Conservation (phyloP, 1,140 invertebrate species). For the Dufourea novaeangliae region DNA sequence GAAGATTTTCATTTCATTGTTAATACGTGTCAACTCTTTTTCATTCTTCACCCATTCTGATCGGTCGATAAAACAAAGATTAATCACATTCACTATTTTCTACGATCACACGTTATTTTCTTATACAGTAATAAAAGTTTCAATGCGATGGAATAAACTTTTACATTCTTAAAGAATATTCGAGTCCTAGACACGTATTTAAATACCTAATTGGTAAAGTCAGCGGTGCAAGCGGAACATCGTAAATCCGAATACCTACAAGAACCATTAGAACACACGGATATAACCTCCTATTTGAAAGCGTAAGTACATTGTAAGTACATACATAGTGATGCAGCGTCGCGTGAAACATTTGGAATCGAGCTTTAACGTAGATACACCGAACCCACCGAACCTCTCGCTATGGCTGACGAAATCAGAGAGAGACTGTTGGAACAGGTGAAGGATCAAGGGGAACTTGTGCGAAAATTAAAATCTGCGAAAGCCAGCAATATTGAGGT, state of each 20-base stretch:
- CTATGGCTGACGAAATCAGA: slow-evolving; percentile 79
- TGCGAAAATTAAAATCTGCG: slow-evolving; percentile 89
- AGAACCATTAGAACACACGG: too few species aligned
- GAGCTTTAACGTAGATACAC: slow-evolving; percentile 5
- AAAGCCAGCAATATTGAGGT: slow-evolving; percentile 89
- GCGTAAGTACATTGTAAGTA: too few species aligned
- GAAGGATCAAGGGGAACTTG: slow-evolving; percentile 90
- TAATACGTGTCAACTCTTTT: too few species aligned
- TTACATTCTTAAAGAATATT: background rate
- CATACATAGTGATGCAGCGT: slow-evolving; percentile 18
- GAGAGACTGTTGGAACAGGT: slow-evolving; percentile 86
- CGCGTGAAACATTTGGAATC: slow-evolving; percentile 32
- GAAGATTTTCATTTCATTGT: too few species aligned
- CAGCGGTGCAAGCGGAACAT: background rate
- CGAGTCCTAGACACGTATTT: background rate
- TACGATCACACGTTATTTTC: too few species aligned
- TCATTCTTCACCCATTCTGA: too few species aligned
- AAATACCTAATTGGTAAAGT: background rate
- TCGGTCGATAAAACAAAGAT: too few species aligned
- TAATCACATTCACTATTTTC: too few species aligned
- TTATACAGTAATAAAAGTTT: too few species aligned
- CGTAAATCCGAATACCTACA: background rate
- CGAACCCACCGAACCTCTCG: slow-evolving; percentile 44
- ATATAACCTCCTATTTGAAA: slow-evolving; percentile 24
- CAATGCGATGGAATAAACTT: background rate